Evolutionary conservation across 1,140 invertebrate species (phyloP).

Genomic region (Drosophila pseudoobscura): DNA sequence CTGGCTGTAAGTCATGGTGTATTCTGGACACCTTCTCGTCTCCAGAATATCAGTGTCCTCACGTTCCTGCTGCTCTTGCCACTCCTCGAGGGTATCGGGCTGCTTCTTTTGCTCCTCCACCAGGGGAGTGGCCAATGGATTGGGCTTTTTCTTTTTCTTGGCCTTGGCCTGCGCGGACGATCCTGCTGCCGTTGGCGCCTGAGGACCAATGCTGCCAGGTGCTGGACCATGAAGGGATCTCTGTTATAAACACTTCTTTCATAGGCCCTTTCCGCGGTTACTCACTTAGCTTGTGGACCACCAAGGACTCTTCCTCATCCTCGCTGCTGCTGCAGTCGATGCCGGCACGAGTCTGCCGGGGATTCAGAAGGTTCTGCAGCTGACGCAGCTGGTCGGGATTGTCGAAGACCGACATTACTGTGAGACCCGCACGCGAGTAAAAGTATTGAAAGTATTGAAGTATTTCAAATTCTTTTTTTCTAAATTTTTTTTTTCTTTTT

Average conservation of each 20-base stretch:
- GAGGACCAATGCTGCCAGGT: conserved; percentile 55
- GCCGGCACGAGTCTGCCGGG: conserved; percentile 35
- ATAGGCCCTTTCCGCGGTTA: background rate
- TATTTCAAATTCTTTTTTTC: background rate
- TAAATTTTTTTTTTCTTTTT: background rate
- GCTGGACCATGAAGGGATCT: conserved; percentile 8
- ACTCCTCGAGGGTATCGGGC: conserved; percentile 85
- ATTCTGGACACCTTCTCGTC: conserved; percentile 89
- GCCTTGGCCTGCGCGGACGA: background rate
- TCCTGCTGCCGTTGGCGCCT: background rate
- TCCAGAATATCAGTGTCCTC: conserved; percentile 85
- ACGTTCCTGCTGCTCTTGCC: conserved; percentile 84
- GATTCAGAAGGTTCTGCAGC: conserved; percentile 60
- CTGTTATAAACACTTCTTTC: background rate
- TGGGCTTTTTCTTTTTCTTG: conserved; percentile 38
- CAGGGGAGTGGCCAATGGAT: conserved; percentile 50
- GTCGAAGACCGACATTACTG: conserved; percentile 71
- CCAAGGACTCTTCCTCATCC: conserved; percentile 60
- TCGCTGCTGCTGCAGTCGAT: conserved; percentile 61
- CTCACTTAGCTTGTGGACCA: conserved; percentile 57
- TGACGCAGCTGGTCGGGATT: conserved; percentile 67
- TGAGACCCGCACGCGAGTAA: no score
- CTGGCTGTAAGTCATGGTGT: conserved; percentile 93
- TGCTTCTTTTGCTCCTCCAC: conserved; percentile 32
- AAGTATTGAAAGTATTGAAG: background rate